Conservation (phyloP, 2,888 invertebrate genomes). For the Monoplex corrugatus region DNA sequence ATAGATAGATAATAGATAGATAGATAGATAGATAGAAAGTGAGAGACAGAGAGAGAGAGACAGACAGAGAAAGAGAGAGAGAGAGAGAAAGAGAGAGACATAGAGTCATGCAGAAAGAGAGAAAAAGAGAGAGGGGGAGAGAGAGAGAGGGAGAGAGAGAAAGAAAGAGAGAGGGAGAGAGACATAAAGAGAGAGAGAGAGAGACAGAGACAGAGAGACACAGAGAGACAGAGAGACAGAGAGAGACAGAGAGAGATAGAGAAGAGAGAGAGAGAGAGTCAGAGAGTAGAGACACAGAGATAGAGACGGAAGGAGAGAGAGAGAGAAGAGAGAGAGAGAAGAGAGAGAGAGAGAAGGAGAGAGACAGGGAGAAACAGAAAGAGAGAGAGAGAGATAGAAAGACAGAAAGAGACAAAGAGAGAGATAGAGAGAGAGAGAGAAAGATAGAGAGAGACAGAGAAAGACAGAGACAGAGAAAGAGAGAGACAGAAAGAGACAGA, state of each 20-base stretch:
- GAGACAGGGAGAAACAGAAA: background rate
- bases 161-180: background rate
- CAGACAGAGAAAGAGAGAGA: background rate
- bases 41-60: background rate
- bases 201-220: background rate
- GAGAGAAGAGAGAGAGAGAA: background rate
- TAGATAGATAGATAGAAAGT: background rate
- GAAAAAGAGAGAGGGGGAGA: background rate
- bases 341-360: background rate
- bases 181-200: background rate
- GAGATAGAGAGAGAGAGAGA: background rate
- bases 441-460: background rate
- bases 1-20: background rate
- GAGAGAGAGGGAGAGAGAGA: background rate
- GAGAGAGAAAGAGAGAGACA: background rate
- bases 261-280: background rate
- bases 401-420: background rate
- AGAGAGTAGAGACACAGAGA: background rate
- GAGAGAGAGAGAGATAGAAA: conserved; percentile 22
- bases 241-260: background rate
- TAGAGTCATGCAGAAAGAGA: background rate
- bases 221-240: background rate
- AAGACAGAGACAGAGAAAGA: too few species aligned
- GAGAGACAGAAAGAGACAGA: background rate
- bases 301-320: background rate